Conservation (phyloP, 2,113 vertebrate species). For the Origma solitaria region DNA sequence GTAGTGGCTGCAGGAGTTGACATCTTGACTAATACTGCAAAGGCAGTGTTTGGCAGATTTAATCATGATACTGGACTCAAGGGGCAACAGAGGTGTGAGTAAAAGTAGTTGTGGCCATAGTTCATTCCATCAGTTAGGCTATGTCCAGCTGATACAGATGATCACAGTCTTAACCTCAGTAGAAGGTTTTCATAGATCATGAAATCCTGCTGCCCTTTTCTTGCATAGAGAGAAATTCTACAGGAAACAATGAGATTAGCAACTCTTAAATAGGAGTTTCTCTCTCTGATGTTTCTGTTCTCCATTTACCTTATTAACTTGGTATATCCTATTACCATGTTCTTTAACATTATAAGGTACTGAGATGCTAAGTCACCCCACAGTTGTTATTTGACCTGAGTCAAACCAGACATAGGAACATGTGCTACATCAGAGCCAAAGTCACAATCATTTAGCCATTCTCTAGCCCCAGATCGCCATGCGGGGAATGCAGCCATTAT, state of each 20-base stretch:
- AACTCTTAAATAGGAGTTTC: background rate
- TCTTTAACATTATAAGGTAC: background rate
- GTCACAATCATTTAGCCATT: background rate
- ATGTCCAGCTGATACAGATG: background rate
- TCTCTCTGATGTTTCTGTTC: background rate
- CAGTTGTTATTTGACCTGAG: background rate
- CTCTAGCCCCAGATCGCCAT: fast-evolving
- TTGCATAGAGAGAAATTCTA: background rate
- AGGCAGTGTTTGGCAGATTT: slow-evolving; percentile 9
- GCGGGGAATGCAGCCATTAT: background rate
- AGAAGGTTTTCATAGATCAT: background rate
- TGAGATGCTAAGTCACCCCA: background rate
- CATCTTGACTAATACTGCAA: slow-evolving; percentile 16
- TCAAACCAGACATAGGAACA: background rate
- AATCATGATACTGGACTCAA: background rate
- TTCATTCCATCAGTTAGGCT: background rate
- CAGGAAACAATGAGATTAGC: background rate
- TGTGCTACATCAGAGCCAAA: background rate
- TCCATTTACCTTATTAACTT: background rate
- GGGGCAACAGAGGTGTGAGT: background rate
- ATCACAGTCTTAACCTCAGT: background rate
- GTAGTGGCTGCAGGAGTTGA: background rate
- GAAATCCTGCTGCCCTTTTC: background rate
- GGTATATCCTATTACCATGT: background rate
- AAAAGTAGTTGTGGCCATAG: background rate